Evolutionary conservation across 2,888 invertebrate genomes (phyloP).

Genomic region (Shargacucullia verbasci): DNA sequence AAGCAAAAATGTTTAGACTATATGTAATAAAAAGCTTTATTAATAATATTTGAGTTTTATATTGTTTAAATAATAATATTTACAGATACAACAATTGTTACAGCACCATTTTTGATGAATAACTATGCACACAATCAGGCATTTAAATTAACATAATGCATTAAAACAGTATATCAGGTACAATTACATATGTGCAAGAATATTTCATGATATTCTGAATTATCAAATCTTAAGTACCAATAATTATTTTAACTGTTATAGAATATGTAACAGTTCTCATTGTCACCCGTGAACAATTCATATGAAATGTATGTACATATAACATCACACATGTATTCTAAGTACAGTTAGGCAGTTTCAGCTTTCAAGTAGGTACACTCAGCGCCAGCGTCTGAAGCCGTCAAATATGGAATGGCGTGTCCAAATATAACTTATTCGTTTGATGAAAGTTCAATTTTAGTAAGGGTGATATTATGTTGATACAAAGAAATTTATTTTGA

Average conservation of each 20-base stretch:
- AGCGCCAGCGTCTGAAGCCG: too few relatives aligned
- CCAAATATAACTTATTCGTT: too few relatives aligned
- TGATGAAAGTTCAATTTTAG: too few relatives aligned
- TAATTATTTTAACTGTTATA: neutral
- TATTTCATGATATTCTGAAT: constrained; percentile 42
- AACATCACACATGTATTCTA: neutral
- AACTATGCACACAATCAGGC: constrained; percentile 54
- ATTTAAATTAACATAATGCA: constrained; percentile 55
- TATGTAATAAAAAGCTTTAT: constrained; percentile 71
- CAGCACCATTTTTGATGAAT: constrained; percentile 78
- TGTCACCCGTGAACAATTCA: constrained; percentile 19
- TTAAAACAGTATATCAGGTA: constrained; percentile 70
- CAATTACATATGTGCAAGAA: constrained; percentile 57
- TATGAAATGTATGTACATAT: constrained; percentile 22
- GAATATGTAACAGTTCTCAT: too few relatives aligned
- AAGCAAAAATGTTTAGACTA: constrained; percentile 81
- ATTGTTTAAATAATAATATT: constrained; percentile 65
- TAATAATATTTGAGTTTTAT: constrained; percentile 56
- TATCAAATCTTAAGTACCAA: constrained; percentile 36
- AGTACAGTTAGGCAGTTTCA: neutral
- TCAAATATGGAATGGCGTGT: too few relatives aligned
- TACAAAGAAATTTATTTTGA: too few relatives aligned
- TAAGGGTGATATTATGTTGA: too few relatives aligned
- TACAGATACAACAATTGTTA: constrained; percentile 67
- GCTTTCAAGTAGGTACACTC: constrained; percentile 1